Base-by-base conservation (phyloP, 2,888 invertebrate genomes). In the Epinotia nisella region DNA sequence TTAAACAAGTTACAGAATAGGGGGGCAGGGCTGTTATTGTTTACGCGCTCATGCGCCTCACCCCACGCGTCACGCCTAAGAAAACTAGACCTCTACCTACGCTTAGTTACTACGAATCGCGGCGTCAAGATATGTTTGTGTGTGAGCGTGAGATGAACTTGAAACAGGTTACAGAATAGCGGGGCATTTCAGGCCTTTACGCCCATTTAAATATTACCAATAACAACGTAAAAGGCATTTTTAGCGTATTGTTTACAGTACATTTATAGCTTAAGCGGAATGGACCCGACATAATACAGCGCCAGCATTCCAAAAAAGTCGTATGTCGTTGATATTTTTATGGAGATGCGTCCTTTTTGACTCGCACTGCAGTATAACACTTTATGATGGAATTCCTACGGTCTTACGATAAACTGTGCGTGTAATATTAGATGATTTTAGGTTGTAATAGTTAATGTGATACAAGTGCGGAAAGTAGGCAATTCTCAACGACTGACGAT, bases 171-270 rank as follows among this genome's bases (percentile, higher is more conserved):
- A n/a, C n/a, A n/a, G n/a, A n/a, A n/a, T n/a, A n/a, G n/a, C n/a
- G n/a, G n/a, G 2, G 13, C 24, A 15, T n/a, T 29, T 17, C 7
- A n/a, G 10, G 21, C 45, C 61, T 21, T 24, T 45, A 61, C 15
- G 61, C 21, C 61, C 60, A 41, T 64, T 35, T 29, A 11, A 51
- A 13, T 17, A 5, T 35, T 35, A 17, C 17, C 13, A 29, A 11
- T 17, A 21, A 51, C 21, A 62, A 17, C 24, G 13, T 64, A 51
- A 53, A 64, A 64, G 24, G 64, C 29, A 51, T 64, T 64, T 64
- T 64, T 64, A 64, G 64, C 64, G 35, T 64, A 62, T 64, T 64
- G 64, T 64, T 64, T 64, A 64, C 51, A 64, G 51, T 64, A 9
- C 62, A 64, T 64, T 64, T 64, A 64, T 64, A 53, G 51, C 64